phyloP scores from a whole-genome alignment of 2,113 vertebrate species.

The Rhipidura dahli region DNA sequence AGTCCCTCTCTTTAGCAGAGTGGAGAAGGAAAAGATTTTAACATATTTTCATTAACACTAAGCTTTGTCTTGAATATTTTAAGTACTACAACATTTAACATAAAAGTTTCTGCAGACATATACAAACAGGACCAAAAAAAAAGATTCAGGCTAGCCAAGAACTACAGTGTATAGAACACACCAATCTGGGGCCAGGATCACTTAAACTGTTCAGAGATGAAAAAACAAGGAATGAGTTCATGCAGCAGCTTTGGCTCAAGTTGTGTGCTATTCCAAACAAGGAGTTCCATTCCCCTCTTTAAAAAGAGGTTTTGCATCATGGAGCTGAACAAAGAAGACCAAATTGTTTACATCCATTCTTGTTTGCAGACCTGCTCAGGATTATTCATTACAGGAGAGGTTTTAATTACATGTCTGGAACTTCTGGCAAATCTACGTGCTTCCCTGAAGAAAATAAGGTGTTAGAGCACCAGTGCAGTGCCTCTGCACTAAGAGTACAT shows the following conservation, averaged over 20 bases:
- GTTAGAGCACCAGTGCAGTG: background rate
- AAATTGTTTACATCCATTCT: background rate
- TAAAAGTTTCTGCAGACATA: background rate
- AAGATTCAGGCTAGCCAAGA: background rate
- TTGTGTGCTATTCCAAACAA: background rate
- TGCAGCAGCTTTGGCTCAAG: background rate
- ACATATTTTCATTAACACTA: background rate
- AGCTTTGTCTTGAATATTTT: background rate
- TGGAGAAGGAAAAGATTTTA: background rate
- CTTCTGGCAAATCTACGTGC: background rate
- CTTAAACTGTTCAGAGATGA: background rate
- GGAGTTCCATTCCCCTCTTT: background rate
- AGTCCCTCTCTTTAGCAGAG: background rate
- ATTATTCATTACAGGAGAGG: background rate
- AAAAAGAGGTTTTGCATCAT: background rate
- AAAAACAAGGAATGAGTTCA: background rate
- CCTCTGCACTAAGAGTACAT: background rate
- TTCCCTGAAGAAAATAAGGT: background rate
- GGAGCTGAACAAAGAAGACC: background rate
- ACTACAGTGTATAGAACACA: background rate
- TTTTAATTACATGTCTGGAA: background rate
- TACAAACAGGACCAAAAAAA: background rate
- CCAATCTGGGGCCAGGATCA: background rate
- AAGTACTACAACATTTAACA: background rate
- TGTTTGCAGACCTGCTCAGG: background rate